Conservation (phyloP, 2,888 invertebrate species). For the Oxytorus armatus region DNA sequence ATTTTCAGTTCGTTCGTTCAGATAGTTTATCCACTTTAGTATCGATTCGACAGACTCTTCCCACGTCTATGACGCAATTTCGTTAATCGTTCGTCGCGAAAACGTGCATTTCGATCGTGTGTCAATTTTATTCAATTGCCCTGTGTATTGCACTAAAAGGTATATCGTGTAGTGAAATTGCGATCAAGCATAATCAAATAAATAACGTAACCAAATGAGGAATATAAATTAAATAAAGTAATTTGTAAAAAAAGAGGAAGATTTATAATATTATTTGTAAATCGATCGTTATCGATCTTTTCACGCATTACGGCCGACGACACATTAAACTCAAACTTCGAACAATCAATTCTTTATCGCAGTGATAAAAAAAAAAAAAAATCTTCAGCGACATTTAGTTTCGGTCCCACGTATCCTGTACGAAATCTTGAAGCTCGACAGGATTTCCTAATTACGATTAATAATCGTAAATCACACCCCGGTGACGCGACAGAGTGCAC, state of each 20-base stretch:
- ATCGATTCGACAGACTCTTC: background rate
- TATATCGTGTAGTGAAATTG: too few relatives aligned
- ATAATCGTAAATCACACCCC: conserved; percentile 52
- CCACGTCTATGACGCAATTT: background rate
- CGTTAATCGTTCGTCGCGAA: too few relatives aligned
- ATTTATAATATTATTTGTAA: too few relatives aligned
- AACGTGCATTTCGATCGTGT: conserved; percentile 16
- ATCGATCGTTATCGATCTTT: too few relatives aligned
- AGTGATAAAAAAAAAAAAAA: conserved; percentile 8
- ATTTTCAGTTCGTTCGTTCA: background rate
- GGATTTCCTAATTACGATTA: conserved; percentile 62
- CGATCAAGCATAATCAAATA: background rate
- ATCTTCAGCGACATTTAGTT: background rate
- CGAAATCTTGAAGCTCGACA: conserved; percentile 29
- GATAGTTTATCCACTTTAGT: background rate
- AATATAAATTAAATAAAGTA: background rate
- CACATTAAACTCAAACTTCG: too few relatives aligned
- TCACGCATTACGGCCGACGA: too few relatives aligned
- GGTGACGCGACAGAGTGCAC: conserved; percentile 11
- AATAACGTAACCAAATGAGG: background rate
- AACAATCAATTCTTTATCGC: background rate
- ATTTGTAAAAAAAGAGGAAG: too few relatives aligned
- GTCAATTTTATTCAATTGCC: conserved; percentile 5
- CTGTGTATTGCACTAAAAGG: too few relatives aligned
- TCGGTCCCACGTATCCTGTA: background rate